phyloP scores from a whole-genome alignment of 2,113 vertebrate genomes.

The Corynorhinus townsendii region DNA sequence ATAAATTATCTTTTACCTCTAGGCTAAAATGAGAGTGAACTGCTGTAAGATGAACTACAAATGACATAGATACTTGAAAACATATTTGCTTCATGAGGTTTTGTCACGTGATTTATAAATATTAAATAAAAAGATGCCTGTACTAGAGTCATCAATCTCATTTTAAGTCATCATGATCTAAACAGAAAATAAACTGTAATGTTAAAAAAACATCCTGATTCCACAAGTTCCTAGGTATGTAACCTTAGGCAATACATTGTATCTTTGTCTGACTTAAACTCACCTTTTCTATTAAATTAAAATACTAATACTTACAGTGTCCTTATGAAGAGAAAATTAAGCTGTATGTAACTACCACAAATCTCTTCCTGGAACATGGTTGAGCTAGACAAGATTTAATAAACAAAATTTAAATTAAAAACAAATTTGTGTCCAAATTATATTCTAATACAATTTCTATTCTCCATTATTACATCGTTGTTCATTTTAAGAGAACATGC shows the following conservation, averaged over 20 bases:
- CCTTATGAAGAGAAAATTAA: background rate
- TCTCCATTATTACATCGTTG: background rate
- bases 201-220: background rate
- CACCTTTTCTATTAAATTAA: background rate
- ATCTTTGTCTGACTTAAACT: background rate
- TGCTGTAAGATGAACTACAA: background rate
- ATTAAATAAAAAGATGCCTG: background rate
- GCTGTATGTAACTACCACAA: background rate
- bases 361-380: background rate
- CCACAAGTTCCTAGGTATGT: background rate
- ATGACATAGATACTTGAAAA: background rate
- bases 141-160: background rate
- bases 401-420: constrained; percentile 24
- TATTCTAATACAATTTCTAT: background rate
- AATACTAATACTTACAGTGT: background rate
- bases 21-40: background rate
- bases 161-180: background rate
- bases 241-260: background rate
- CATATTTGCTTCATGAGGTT: background rate
- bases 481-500: background rate
- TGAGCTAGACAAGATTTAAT: background rate
- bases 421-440: background rate
- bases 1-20: background rate
- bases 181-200: background rate
- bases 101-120: background rate